Conservation (phyloP, 1,140 invertebrate genomes). For the Cydia fagiglandana region DNA sequence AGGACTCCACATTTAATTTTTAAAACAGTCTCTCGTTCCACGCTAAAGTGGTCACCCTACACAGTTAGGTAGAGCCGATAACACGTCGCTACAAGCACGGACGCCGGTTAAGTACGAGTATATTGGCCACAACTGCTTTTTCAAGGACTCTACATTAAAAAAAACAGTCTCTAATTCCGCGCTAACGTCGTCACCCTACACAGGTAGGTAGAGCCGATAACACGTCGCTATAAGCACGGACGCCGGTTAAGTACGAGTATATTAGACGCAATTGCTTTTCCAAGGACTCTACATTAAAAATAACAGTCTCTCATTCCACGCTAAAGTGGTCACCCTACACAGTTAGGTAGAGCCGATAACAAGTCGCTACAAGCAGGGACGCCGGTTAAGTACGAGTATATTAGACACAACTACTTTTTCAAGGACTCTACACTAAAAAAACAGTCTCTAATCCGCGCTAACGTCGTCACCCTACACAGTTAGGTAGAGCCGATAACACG, state of each 20-base stretch:
- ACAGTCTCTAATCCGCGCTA: background rate
- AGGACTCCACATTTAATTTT: no score
- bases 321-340: slow-evolving; percentile 34
- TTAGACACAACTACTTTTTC: no score
- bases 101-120: background rate
- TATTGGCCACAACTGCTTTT: background rate
- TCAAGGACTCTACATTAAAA: slow-evolving; percentile 39
- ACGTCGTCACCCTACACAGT: slow-evolving; percentile 33
- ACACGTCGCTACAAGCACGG: slow-evolving; percentile 6
- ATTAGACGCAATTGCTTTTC: no score
- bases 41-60: slow-evolving; percentile 32
- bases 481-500: slow-evolving; percentile 15
- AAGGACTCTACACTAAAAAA: no score
- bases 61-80: slow-evolving; percentile 16
- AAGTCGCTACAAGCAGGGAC: background rate
- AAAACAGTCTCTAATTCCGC: no score
- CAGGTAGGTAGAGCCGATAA: background rate
- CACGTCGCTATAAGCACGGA: background rate
- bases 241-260: background rate
- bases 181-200: slow-evolving; percentile 36
- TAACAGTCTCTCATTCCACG: background rate
- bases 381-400: background rate
- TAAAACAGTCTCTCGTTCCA: background rate
- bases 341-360: slow-evolving; percentile 3
- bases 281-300: no score